A percentile compares a stretch with the other conserved stretches of the same genome.
phyloP scores from a whole-genome alignment of 1,140 invertebrate genomes.

The Caenorhabditis latens region DNA sequence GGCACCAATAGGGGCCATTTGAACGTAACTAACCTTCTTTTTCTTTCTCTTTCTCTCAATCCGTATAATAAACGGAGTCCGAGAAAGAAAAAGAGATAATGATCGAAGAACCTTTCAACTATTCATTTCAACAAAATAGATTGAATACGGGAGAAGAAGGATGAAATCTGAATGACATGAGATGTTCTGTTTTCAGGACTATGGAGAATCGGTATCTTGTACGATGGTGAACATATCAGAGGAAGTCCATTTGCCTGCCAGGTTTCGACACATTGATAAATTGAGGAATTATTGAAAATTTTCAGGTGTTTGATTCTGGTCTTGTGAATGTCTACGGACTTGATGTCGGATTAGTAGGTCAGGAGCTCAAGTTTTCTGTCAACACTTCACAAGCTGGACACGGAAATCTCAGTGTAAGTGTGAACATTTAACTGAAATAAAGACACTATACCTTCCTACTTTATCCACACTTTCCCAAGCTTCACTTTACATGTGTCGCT shows the following conservation, averaged over 20 bases:
- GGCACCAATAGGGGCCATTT: constrained; percentile 11
- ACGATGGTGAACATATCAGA: constrained; percentile 93
- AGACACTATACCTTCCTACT: neutral
- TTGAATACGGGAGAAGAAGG: neutral
- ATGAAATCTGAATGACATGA: neutral
- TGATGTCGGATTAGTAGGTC: constrained; percentile 85
- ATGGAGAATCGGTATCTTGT: constrained; percentile 94
- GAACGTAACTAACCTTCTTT: neutral
- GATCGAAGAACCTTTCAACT: constrained; percentile 49
- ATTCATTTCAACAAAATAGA: constrained; percentile 4
- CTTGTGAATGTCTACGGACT: constrained; percentile 84
- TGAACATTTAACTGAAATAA: neutral
- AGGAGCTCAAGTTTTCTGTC: constrained; percentile 87
- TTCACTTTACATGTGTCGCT: neutral
- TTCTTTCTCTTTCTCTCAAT: too few relatives aligned
- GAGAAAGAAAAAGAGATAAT: neutral
- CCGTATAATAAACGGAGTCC: constrained; percentile 50
- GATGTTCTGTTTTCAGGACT: constrained; percentile 80
- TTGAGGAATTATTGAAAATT: neutral
- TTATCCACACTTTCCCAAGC: too few relatives aligned
- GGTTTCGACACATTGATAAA: constrained; percentile 48
- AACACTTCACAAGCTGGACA: constrained; percentile 87
- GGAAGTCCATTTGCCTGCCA: constrained; percentile 96
- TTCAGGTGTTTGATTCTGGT: constrained; percentile 89
- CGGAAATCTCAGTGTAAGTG: constrained; percentile 84